Percentiles rank a stretch among this genome's conserved stretches.
These are phyloP conservation scores for Ceratoteleas bidentatus DNA, from an alignment of 1,140 invertebrate species.

Conservation along the genomic window DNA sequence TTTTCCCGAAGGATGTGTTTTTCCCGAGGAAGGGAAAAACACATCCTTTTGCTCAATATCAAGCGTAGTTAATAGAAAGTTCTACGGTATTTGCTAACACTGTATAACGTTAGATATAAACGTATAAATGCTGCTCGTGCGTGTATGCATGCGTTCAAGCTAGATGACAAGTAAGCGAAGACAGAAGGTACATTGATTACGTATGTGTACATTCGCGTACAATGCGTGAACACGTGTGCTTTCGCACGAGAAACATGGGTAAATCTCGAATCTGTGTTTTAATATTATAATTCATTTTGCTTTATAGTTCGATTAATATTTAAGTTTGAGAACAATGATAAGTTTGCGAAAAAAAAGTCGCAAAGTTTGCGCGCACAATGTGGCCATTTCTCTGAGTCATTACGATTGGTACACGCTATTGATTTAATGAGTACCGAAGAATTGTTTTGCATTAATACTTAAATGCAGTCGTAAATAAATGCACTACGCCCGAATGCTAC, in stretches of 20 bases:
- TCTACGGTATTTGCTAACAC: too few species aligned
- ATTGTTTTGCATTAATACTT: constrained; percentile 51
- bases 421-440: constrained; percentile 44
- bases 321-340: constrained; percentile 37
- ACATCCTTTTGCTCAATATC: too few species aligned
- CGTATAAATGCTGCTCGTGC: too few species aligned
- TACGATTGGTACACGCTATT: constrained; percentile 25
- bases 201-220: constrained; percentile 22
- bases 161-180: too few species aligned
- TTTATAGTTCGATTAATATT: constrained; percentile 40
- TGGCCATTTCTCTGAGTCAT: constrained; percentile 34
- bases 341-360: constrained; percentile 6
- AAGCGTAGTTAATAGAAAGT: too few species aligned
- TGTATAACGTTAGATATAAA: too few species aligned
- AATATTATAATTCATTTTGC: constrained; percentile 40
- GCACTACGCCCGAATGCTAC: neutral
- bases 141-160: too few species aligned
- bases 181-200: constrained; percentile 53
- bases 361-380: constrained; percentile 1
- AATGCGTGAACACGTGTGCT: constrained; percentile 46
- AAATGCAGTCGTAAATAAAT: constrained; percentile 41
- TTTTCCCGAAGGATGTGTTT: too few species aligned
- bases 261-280: constrained; percentile 39
- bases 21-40: too few species aligned
- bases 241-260: constrained; percentile 39